Conservation (phyloP, 2,888 invertebrate species). For the Prosopocoilus inquinatus region DNA sequence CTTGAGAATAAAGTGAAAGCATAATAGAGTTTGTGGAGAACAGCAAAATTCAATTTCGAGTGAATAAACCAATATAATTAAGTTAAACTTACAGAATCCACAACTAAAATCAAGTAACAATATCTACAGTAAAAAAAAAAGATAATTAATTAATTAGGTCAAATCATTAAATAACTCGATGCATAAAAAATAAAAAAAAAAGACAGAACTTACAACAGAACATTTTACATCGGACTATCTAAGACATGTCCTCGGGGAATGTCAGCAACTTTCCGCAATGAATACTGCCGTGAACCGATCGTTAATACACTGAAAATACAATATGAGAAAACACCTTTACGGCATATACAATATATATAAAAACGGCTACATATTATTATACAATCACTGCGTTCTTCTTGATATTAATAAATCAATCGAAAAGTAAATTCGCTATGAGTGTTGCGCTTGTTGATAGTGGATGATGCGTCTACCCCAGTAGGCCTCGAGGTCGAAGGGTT, state of each 20-base stretch:
- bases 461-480: conserved; percentile 72
- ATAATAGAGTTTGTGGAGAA: no score
- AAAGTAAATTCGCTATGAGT: conserved; percentile 38
- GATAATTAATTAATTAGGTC: no score
- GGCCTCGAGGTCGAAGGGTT: conserved; percentile 75
- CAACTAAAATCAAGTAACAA: no score
- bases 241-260: background rate
- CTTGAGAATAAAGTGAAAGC: no score
- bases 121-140: no score
- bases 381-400: background rate
- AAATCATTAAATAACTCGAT: no score
- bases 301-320: background rate
- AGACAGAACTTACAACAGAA: no score
- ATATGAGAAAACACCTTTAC: background rate
- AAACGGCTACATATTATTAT: background rate
- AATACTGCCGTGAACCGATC: background rate
- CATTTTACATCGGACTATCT: no score
- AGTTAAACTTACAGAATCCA: no score
- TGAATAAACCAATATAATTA: no score
- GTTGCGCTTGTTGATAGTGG: conserved; percentile 61
- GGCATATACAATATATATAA: background rate
- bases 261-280: background rate
- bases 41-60: no score
- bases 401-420: conserved; percentile 1
- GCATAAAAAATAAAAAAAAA: no score